Conservation (phyloP, 1,140 invertebrate genomes). For the Aphelinus certus region DNA sequence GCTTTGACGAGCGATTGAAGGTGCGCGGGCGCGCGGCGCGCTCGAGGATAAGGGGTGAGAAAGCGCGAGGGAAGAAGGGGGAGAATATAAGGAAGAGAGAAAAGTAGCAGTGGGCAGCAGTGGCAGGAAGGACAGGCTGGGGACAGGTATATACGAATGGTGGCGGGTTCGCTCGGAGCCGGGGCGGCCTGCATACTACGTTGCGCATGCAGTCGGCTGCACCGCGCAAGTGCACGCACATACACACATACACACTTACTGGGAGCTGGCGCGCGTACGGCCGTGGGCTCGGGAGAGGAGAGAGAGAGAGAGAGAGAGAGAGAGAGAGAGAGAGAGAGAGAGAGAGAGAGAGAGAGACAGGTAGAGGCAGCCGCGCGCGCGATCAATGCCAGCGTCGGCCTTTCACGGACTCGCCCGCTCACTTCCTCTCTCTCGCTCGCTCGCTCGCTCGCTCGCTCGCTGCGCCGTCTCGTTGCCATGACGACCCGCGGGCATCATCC, state of each 20-base stretch:
- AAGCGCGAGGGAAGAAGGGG: too few relatives aligned
- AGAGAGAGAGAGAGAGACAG: background rate
- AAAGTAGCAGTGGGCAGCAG: too few relatives aligned
- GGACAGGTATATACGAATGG: too few relatives aligned
- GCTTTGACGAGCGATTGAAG: too few relatives aligned
- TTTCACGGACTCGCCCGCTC: constrained; percentile 48
- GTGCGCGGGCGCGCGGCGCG: too few relatives aligned
- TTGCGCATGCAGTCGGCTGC: too few relatives aligned
- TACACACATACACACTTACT: background rate
- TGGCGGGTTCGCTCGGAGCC: too few relatives aligned
- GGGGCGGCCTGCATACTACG: too few relatives aligned
- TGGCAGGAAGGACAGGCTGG: too few relatives aligned
- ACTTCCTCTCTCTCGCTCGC: constrained; percentile 32
- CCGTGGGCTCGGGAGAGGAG: background rate
- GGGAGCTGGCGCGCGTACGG: background rate
- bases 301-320: constrained; percentile 12
- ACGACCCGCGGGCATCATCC: constrained; percentile 51
- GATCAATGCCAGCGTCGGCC: constrained; percentile 64
- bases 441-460: constrained; percentile 39
- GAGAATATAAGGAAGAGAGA: too few relatives aligned
- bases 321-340: background rate
- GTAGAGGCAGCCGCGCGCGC: constrained; percentile 45
- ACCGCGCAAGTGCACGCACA: background rate
- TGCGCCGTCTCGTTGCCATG: constrained; percentile 53
- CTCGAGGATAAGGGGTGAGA: too few relatives aligned